phyloP scores from a whole-genome alignment of 92 coral and sea anemone genomes.

The Bergia puertoricense region DNA sequence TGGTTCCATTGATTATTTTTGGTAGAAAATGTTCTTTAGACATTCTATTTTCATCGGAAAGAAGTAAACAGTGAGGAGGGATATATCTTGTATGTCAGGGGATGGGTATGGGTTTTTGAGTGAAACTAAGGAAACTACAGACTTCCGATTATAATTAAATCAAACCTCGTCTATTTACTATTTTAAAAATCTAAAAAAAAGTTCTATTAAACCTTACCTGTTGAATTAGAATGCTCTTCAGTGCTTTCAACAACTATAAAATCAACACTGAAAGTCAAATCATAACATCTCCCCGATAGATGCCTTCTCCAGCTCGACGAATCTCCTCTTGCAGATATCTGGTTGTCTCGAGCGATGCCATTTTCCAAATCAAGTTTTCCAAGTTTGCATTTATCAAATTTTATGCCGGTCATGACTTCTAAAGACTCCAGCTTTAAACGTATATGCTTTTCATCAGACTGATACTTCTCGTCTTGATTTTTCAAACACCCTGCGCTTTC shows the following conservation, averaged over 20 bases:
- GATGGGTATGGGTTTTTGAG: too few species aligned
- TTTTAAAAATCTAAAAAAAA: not conserved
- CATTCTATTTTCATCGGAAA: too few species aligned
- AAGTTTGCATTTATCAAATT: constrained; percentile 51
- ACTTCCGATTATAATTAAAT: too few species aligned
- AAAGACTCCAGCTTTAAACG: constrained; percentile 50
- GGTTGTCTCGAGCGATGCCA: not conserved
- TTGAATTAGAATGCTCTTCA: constrained; percentile 15
- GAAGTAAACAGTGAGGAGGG: too few species aligned
- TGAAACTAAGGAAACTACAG: too few species aligned
- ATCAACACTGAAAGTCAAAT: constrained; percentile 67
- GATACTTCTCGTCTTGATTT: not conserved
- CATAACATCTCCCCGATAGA: constrained; percentile 75
- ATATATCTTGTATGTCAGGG: too few species aligned
- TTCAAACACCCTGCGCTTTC: constrained; percentile 5
- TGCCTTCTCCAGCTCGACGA: constrained; percentile 60
- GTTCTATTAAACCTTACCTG: constrained; percentile 2
- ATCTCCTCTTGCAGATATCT: constrained; percentile 7
- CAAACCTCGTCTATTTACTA: not conserved
- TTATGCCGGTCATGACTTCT: constrained; percentile 66
- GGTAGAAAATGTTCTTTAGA: too few species aligned
- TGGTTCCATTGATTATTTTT: too few species aligned
- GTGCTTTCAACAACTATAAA: constrained; percentile 73
- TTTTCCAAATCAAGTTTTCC: constrained; percentile 32
- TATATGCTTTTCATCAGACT: constrained; percentile 40